phyloP scores from a whole-genome alignment of 2,797 vertebrate species.

The Gastrophryne carolinensis region DNA sequence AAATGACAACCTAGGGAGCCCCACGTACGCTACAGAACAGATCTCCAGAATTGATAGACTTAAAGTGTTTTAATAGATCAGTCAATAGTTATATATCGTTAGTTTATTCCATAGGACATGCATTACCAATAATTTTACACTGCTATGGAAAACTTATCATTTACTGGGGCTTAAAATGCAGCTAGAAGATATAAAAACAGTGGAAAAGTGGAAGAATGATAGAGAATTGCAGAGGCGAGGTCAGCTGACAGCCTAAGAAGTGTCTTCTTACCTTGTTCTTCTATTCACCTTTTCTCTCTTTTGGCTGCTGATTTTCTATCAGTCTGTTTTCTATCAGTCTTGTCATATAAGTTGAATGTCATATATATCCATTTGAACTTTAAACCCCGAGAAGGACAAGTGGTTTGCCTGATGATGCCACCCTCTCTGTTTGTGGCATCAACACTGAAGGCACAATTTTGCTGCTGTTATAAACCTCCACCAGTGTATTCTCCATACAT shows the following conservation, averaged over 20 bases:
- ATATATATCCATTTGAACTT: not conserved
- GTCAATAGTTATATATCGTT: no score
- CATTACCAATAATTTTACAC: no score
- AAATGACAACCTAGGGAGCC: no score
- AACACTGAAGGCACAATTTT: no score
- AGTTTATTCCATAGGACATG: no score
- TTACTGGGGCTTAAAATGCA: not conserved
- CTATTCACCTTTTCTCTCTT: not conserved
- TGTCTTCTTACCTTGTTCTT: not conserved
- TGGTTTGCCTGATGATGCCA: not conserved
- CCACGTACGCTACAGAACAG: no score
- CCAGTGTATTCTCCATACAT: no score
- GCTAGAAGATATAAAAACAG: not conserved
- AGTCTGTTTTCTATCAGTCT: constrained; percentile 9
- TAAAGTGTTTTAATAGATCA: no score
- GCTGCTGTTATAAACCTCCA: no score
- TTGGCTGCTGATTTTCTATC: not conserved
- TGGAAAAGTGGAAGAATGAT: not conserved
- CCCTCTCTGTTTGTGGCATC: not conserved
- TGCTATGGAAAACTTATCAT: not conserved
- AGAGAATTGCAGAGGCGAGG: not conserved
- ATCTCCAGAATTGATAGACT: no score
- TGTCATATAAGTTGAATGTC: not conserved
- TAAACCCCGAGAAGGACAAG: not conserved
- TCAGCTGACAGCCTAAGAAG: not conserved